phyloP scores from a whole-genome alignment of 2,113 vertebrate genomes.

The Camelus dromedarius region DNA sequence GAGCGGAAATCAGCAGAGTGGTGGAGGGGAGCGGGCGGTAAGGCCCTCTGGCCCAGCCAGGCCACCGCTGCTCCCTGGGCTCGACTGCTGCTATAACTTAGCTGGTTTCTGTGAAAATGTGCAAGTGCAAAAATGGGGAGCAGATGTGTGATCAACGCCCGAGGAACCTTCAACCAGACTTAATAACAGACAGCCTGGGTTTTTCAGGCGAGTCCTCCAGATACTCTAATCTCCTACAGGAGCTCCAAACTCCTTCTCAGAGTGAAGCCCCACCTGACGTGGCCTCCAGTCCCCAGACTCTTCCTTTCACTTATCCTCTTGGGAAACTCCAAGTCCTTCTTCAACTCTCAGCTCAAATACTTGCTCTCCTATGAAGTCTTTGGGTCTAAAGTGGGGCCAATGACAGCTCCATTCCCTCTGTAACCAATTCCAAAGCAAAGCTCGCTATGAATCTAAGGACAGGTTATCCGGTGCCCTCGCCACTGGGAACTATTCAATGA shows the following conservation, averaged over 20 bases:
- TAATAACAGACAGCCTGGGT: not conserved
- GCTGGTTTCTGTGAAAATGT: not conserved
- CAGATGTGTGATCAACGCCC: not conserved
- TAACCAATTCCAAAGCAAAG: not conserved
- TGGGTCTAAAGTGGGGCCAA: not conserved
- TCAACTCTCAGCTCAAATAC: not conserved
- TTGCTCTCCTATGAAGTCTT: not conserved
- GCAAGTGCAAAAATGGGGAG: not conserved
- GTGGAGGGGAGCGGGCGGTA: accelerated
- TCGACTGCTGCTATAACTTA: not conserved
- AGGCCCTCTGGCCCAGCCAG: not conserved
- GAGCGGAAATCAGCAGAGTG: not conserved
- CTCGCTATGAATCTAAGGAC: not conserved
- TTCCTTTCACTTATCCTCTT: not conserved
- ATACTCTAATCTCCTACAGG: not conserved
- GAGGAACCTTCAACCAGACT: not conserved
- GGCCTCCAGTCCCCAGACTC: not conserved
- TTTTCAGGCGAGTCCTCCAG: not conserved
- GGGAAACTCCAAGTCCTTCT: conserved; percentile 14
- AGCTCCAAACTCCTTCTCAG: not conserved
- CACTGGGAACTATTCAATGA: not conserved
- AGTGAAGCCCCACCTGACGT: accelerated
- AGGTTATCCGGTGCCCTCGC: too few species aligned
- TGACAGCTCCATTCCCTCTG: not conserved
- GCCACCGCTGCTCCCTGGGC: not conserved